A percentile compares a stretch with the other conserved stretches of the same genome.
Evolutionary conservation across 1,140 invertebrate species (phyloP).

Genomic region (Limonius californicus): DNA sequence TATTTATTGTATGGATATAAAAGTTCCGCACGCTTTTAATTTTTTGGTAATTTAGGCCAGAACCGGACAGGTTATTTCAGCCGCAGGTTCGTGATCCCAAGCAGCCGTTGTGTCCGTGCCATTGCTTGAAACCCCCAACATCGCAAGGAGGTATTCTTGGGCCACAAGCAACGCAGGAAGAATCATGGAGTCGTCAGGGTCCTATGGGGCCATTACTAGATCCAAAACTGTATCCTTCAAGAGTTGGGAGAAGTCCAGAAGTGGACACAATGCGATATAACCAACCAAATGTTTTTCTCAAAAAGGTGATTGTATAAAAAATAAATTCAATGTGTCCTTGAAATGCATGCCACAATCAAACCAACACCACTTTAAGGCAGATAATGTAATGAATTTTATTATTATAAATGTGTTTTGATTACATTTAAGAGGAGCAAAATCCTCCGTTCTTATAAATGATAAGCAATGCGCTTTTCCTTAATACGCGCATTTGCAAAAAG

Average conservation of each 20-base stretch:
- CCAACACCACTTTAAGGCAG: no score
- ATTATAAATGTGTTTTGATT: not conserved
- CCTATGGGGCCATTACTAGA: constrained; percentile 56
- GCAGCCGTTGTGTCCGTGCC: constrained; percentile 26
- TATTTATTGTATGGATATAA: not conserved
- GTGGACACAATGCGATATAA: constrained; percentile 49
- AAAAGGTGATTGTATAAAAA: constrained; percentile 46
- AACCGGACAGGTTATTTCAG: constrained; percentile 12
- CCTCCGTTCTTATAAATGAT: no score
- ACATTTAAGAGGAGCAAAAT: no score
- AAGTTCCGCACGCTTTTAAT: no score
- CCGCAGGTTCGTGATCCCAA: constrained; percentile 20
- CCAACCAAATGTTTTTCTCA: constrained; percentile 54
- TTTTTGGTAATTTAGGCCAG: not conserved
- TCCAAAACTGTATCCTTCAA: constrained; percentile 55
- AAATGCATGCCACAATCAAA: not conserved
- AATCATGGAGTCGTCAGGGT: constrained; percentile 44
- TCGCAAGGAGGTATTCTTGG: constrained; percentile 23
- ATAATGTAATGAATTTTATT: no score
- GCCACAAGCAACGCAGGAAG: constrained; percentile 40
- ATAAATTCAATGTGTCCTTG: not conserved
- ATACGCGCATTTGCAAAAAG: no score
- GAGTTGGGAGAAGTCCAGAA: constrained; percentile 51
- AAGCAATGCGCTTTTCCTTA: no score
- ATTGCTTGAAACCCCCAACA: constrained; percentile 19